Conservation (phyloP, 2,113 vertebrate species). For the Piprites chloris region DNA sequence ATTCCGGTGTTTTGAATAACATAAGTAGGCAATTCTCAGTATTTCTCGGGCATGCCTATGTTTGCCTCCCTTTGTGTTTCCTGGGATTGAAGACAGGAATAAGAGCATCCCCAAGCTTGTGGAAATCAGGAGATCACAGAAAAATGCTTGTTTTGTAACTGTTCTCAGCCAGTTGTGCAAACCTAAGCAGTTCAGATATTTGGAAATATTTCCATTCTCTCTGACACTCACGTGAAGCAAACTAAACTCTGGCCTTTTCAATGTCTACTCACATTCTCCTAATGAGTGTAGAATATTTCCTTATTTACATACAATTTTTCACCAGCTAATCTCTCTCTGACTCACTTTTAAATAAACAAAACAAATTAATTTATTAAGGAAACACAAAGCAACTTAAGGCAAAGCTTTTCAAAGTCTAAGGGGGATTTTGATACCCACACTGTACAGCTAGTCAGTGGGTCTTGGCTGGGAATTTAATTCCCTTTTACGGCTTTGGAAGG, state of each 20-base stretch:
- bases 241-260: neutral
- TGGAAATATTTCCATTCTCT: neutral
- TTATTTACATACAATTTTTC: neutral
- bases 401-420: neutral
- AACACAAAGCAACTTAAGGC: neutral
- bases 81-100: neutral
- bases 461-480: neutral
- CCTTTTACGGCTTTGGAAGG: neutral
- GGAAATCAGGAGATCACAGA: neutral
- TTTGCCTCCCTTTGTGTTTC: neutral
- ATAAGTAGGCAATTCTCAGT: neutral
- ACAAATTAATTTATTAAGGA: neutral
- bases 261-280: neutral
- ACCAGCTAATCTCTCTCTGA: neutral
- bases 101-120: neutral
- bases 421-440: neutral
- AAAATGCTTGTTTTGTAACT: constrained; percentile 34
- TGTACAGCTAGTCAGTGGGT: neutral
- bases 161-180: neutral
- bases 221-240: neutral
- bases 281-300: neutral
- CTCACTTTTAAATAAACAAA: neutral
- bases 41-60: neutral
- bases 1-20: neutral
- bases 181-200: neutral